Conservation (phyloP, 2,113 vertebrate species). For the Bubo bubo region DNA sequence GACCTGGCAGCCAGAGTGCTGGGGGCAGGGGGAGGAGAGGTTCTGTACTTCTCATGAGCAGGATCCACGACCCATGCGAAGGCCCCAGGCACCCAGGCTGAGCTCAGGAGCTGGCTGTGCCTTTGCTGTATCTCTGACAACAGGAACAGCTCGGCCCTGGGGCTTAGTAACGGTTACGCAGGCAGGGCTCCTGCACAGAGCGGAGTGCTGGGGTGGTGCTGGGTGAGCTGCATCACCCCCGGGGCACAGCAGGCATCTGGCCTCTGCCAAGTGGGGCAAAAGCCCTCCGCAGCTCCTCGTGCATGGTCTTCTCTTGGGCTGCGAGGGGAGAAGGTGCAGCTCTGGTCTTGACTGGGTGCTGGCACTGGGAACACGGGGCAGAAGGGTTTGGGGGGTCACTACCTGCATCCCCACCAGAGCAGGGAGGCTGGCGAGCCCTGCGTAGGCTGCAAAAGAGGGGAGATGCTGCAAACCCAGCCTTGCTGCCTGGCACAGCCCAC, state of each 20-base stretch:
- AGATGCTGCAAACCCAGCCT: background rate
- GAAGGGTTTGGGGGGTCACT: background rate
- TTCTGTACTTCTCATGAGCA: background rate
- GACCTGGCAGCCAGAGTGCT: fast-evolving
- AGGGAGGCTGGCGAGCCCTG: background rate
- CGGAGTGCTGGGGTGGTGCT: background rate
- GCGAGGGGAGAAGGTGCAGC: background rate
- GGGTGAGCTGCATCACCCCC: background rate
- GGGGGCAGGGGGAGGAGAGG: background rate
- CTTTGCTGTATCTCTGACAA: background rate
- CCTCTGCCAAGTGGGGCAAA: background rate
- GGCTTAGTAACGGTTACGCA: background rate
- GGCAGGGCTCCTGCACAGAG: background rate
- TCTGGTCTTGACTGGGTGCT: background rate
- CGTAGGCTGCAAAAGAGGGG: background rate
- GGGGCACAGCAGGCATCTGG: background rate
- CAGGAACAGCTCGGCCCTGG: background rate
- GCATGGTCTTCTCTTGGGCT: background rate
- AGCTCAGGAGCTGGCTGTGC: background rate
- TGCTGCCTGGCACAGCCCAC: background rate
- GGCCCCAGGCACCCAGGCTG: background rate
- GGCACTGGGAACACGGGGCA: background rate
- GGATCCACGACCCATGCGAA: background rate
- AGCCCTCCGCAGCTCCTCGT: fast-evolving
- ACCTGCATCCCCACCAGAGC: background rate